A percentile compares a stretch with the other conserved stretches of the same genome.
phyloP scores from a whole-genome alignment of 2,888 invertebrate species.

The Aleiodes testaceus region DNA sequence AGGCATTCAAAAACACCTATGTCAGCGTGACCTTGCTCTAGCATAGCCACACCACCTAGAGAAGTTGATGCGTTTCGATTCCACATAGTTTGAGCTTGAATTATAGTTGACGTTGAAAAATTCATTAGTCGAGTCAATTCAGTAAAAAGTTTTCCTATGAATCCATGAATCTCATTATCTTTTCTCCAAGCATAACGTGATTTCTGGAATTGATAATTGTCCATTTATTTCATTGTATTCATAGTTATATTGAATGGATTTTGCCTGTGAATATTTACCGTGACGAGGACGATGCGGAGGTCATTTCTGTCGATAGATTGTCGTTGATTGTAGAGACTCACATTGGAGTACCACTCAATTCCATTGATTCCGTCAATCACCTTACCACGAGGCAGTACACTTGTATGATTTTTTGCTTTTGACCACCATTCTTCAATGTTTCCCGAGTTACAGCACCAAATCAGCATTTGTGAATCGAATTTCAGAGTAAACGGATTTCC shows the following conservation, averaged over 20 bases:
- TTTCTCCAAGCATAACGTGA: slow-evolving; percentile 38
- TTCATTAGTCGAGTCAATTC: slow-evolving; percentile 59
- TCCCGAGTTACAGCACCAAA: slow-evolving; percentile 49
- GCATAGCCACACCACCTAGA: slow-evolving; percentile 59
- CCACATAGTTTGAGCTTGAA: slow-evolving; percentile 45
- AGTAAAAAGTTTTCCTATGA: slow-evolving; percentile 54
- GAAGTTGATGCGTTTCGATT: slow-evolving; percentile 48
- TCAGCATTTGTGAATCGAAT: slow-evolving; percentile 60
- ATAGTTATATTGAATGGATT: background rate
- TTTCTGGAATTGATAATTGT: background rate
- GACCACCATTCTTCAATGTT: slow-evolving; percentile 59
- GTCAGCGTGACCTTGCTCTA: slow-evolving; percentile 54
- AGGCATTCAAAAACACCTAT: slow-evolving; percentile 60
- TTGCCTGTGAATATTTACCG: too few species aligned
- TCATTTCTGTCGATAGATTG: too few species aligned
- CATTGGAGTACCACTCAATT: too few species aligned
- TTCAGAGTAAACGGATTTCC: slow-evolving; percentile 56
- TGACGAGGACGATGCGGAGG: too few species aligned
- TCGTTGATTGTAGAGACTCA: too few species aligned
- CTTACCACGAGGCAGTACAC: background rate
- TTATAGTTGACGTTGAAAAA: slow-evolving; percentile 52
- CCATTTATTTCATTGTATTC: background rate
- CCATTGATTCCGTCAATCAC: background rate
- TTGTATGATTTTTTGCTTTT: slow-evolving; percentile 34
- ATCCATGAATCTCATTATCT: slow-evolving; percentile 51